These are phyloP conservation scores for Dasyornis broadbenti DNA, from an alignment of 2,113 vertebrate species.

Conservation along the genomic window DNA sequence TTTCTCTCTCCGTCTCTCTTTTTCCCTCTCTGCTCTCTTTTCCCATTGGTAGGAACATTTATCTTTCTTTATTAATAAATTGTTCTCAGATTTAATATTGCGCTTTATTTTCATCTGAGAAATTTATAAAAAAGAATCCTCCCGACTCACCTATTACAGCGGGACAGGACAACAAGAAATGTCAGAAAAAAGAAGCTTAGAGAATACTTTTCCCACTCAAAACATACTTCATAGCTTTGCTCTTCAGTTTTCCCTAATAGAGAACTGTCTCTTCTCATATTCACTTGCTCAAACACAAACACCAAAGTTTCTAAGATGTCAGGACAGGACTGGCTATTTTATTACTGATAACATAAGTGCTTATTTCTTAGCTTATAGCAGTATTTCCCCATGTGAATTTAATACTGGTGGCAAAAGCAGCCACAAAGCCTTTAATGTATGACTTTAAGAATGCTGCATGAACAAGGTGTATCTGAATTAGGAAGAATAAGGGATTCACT, in stretches of 20 bases:
- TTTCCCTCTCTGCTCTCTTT: too few species aligned
- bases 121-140: too few species aligned
- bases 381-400: not conserved
- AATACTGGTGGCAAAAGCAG: not conserved
- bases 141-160: too few species aligned
- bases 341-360: not conserved
- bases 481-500: not conserved
- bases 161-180: not conserved
- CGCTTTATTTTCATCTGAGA: too few species aligned
- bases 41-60: too few species aligned
- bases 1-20: too few species aligned
- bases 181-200: not conserved
- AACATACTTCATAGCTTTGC: not conserved
- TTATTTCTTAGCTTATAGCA: not conserved
- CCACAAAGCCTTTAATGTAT: not conserved
- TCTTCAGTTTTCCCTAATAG: not conserved
- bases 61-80: too few species aligned
- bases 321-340: not conserved
- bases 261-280: not conserved
- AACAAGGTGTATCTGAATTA: not conserved
- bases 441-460: accelerated
- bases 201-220: not conserved
- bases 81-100: too few species aligned
- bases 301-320: not conserved
- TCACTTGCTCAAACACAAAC: not conserved